Conservation (phyloP, 2,113 vertebrate genomes). For the Tiliqua scincoides region DNA sequence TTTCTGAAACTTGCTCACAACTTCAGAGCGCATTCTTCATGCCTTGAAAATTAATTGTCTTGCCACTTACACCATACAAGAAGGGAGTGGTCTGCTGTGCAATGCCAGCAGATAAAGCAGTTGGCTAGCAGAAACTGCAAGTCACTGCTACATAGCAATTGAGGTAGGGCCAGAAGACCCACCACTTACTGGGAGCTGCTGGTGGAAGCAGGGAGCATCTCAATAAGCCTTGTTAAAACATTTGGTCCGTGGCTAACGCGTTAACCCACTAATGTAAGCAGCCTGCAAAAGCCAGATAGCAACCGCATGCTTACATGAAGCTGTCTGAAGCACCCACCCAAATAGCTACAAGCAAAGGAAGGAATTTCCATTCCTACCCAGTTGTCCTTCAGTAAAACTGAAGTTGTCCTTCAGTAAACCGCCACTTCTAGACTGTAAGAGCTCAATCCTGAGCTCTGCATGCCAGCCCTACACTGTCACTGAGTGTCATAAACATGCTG, state of each 20-base stretch:
- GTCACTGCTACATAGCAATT: not conserved
- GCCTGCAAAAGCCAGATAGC: not conserved
- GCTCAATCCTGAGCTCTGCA: too few species aligned
- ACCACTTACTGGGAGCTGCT: too few species aligned
- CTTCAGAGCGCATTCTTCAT: not conserved
- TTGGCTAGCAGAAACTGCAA: too few species aligned
- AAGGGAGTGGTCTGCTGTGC: not conserved
- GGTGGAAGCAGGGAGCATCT: not conserved
- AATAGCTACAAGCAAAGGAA: not conserved
- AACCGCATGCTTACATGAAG: not conserved
- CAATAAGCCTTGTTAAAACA: not conserved
- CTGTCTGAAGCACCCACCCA: not conserved
- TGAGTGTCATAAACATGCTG: too few species aligned
- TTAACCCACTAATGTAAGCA: not conserved
- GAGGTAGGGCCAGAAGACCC: not conserved
- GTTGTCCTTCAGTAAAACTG: too few species aligned
- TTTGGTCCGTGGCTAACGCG: not conserved
- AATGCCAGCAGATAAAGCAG: too few species aligned
- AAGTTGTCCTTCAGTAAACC: too few species aligned
- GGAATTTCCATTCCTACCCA: not conserved
- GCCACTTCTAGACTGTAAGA: too few species aligned
- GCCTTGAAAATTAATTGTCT: not conserved
- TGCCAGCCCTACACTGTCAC: too few species aligned
- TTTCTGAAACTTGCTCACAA: conserved; percentile 14
- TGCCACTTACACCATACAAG: not conserved